Conservation (phyloP, 2,113 vertebrate genomes). For the Melierax canorus region DNA sequence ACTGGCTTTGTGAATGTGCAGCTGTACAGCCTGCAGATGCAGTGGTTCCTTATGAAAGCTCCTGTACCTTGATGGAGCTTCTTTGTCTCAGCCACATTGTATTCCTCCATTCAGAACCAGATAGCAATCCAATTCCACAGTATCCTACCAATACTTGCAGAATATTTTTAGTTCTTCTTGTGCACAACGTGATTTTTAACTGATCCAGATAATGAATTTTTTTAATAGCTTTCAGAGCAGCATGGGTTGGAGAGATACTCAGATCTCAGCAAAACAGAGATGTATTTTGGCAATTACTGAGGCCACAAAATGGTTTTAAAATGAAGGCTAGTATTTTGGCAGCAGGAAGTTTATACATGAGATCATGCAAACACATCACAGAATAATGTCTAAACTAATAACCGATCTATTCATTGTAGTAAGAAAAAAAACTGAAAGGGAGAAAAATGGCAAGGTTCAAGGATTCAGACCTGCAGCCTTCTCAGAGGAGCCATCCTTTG, state of each 20-base stretch:
- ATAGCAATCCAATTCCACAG: not conserved
- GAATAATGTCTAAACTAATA: not conserved
- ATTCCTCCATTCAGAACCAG: not conserved
- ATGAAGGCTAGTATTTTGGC: not conserved
- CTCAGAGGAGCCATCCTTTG: not conserved
- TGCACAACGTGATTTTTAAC: not conserved
- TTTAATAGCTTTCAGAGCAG: not conserved
- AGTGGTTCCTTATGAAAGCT: not conserved
- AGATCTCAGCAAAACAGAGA: not conserved
- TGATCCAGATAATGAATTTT: not conserved
- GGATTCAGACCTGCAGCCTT: not conserved
- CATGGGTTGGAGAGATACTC: not conserved
- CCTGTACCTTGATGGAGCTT: not conserved
- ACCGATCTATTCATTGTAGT: not conserved
- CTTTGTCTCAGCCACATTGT: not conserved
- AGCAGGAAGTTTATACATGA: not conserved
- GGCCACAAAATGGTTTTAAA: not conserved
- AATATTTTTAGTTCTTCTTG: not conserved
- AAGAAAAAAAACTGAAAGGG: not conserved
- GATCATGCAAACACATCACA: not conserved
- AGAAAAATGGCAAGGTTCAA: not conserved
- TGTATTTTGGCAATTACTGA: not conserved
- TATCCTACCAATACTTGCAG: not conserved
- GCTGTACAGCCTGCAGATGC: not conserved
- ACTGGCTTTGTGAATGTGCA: not conserved